Evolutionary conservation across 2,797 vertebrate genomes (phyloP), one percentile per base, ranked within the genome.

Genomic region (Valencia hispanica): DNA sequence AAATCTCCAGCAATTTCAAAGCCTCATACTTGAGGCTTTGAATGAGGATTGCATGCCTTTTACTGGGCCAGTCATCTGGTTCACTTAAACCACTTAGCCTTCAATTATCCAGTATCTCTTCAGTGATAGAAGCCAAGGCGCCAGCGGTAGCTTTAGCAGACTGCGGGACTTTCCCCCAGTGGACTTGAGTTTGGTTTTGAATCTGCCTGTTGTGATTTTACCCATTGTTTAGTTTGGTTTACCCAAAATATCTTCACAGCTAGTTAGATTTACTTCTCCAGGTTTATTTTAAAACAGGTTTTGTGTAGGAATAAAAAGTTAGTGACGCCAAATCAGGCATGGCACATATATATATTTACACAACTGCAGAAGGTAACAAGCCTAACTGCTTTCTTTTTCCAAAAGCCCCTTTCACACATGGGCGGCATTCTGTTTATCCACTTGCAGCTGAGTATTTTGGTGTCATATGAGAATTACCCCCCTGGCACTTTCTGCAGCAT

Each of bases 31-130:
- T n/a, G n/a, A n/a, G n/a, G n/a, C n/a, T n/a, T n/a, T n/a, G n/a
- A n/a, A n/a, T n/a, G n/a, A n/a, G n/a, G n/a, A n/a, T n/a, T n/a
- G n/a, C n/a, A n/a, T 18, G 41, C 32, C 27, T 45, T 55, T 71
- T 71, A 18, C 65, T 68, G 45, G 39, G n/a, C 65, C 39, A 68
- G 65, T 71, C 41, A 61, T 55, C 71, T 72, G 22, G 32, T 59
- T 59, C 53, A 55, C 22, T 59, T 72, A 17, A 72, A 41, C 36
- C 50, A 72, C n/a, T 59, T 59, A 43, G 55, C 25, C 36, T 59
- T 45, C 50, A 72, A 39, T 72, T 57, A 55, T 27, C 25, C 32
- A 41, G 14, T 8, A 43, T 57, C 25, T 72, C 70, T 43, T 57
- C 36, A 72, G 25, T 39, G 50, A 53, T 18, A 11, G 36, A 41